phyloP scores from a whole-genome alignment of 2,888 invertebrate species.

The Lottia gigantea region DNA sequence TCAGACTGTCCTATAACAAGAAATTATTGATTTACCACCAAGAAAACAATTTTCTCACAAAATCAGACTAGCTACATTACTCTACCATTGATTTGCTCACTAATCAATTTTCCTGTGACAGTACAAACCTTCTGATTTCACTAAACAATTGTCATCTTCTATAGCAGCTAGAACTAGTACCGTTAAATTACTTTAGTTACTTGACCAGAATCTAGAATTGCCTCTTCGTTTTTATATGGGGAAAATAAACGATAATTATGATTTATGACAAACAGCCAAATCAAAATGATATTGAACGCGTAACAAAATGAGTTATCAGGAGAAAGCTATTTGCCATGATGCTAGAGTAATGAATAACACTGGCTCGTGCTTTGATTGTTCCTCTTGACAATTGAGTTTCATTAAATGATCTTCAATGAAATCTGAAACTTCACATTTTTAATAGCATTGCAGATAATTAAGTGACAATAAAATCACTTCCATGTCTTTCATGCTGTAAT shows the following conservation, averaged over 20 bases:
- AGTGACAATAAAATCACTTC: no score
- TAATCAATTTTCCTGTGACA: slow-evolving; percentile 28
- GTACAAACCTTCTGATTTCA: slow-evolving; percentile 7
- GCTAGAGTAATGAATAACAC: no score
- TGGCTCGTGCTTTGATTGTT: no score
- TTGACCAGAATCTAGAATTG: slow-evolving; percentile 1
- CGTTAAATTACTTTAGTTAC: neutral
- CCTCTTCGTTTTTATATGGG: neutral
- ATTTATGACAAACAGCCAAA: slow-evolving; percentile 7
- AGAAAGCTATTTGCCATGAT: neutral
- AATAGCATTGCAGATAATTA: neutral
- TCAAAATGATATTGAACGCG: neutral
- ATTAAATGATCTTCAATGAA: neutral
- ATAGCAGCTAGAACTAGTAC: neutral
- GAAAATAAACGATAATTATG: slow-evolving; percentile 1
- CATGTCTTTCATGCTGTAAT: no score
- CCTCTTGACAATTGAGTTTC: no score
- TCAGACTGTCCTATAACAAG: slow-evolving; percentile 19
- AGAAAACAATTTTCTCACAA: slow-evolving; percentile 33
- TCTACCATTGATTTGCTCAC: slow-evolving; percentile 25
- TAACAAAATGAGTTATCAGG: slow-evolving; percentile 4
- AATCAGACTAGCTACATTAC: slow-evolving; percentile 31
- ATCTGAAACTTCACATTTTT: slow-evolving; percentile 4
- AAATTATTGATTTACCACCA: slow-evolving; percentile 26
- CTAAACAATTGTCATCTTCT: neutral